These are phyloP conservation scores for Hybognathus amarus DNA, from an alignment of 2,797 vertebrate genomes.

Conservation along the genomic window DNA sequence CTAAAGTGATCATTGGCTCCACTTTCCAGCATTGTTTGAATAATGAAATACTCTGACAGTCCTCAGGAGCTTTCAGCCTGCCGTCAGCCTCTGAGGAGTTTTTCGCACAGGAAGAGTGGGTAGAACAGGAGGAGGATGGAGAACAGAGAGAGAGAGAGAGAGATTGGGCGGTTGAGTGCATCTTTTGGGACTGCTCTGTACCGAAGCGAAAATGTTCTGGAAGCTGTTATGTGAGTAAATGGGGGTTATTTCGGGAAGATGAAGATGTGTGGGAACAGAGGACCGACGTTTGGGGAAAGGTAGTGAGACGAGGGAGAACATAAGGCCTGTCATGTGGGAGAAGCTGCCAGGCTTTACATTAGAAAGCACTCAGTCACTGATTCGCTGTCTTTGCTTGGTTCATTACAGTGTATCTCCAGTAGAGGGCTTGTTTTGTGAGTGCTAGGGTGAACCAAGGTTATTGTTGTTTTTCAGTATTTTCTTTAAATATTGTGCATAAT, in stretches of 20 bases:
- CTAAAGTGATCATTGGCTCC: constrained; percentile 36
- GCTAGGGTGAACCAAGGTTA: neutral
- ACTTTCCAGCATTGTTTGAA: constrained; percentile 66
- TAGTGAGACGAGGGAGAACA: constrained; percentile 44
- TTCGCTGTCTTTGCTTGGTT: constrained; percentile 14
- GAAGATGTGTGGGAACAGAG: constrained; percentile 70
- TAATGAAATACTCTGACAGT: constrained; percentile 75
- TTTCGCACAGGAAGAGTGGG: constrained; percentile 5
- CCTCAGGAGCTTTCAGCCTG: constrained; percentile 72
- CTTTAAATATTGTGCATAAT: neutral
- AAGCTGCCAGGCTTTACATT: constrained; percentile 53
- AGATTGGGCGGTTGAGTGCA: constrained; percentile 44
- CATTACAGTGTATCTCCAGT: constrained; percentile 15
- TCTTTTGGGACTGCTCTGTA: constrained; percentile 70
- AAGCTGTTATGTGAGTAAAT: constrained; percentile 79
- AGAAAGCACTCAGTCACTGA: constrained; percentile 65
- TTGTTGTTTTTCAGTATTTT: neutral
- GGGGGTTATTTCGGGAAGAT: constrained; percentile 73
- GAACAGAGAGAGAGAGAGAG: neutral
- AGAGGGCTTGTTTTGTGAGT: constrained; percentile 21
- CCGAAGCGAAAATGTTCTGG: constrained; percentile 70
- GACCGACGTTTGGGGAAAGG: constrained; percentile 64
- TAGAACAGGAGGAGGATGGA: constrained; percentile 19
- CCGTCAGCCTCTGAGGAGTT: constrained; percentile 12
- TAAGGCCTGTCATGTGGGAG: constrained; percentile 55